These are phyloP conservation scores for Nebria salina DNA, from an alignment of 2,888 invertebrate genomes.

Conservation along the genomic window DNA sequence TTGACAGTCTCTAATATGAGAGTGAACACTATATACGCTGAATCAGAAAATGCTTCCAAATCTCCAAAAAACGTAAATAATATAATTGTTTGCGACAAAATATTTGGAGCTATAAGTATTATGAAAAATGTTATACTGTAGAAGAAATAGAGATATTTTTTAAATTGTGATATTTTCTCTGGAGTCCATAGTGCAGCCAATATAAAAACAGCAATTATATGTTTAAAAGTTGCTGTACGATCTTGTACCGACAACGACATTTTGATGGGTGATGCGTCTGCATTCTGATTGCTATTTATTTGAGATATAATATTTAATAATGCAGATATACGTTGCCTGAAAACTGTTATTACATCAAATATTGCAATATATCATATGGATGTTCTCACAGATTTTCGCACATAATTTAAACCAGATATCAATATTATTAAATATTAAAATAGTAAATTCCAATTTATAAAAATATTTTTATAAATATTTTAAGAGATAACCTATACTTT, in stretches of 20 bases:
- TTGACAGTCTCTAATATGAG: conserved; percentile 30
- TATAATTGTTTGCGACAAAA: conserved; percentile 16
- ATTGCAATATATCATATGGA: not conserved
- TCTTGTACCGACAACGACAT: not conserved
- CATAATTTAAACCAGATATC: not conserved
- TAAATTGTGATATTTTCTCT: conserved; percentile 4
- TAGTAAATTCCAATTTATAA: too few relatives aligned
- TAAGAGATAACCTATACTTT: too few relatives aligned
- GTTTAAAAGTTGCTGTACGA: not conserved
- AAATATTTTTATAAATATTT: too few relatives aligned
- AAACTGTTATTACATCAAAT: not conserved
- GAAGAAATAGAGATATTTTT: conserved; percentile 16
- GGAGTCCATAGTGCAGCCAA: conserved; percentile 13
- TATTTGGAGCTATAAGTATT: conserved; percentile 4
- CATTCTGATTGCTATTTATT: not conserved
- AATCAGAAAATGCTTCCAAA: conserved; percentile 39
- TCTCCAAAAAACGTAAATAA: conserved; percentile 24
- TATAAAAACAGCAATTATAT: conserved; percentile 11
- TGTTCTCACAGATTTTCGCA: not conserved
- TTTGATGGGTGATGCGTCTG: not conserved
- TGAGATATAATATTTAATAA: not conserved
- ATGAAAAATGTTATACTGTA: conserved; percentile 2
- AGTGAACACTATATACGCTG: conserved; percentile 39
- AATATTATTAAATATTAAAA: too few relatives aligned
- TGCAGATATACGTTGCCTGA: not conserved